Base-by-base conservation (phyloP, 1,140 invertebrate genomes). In the Cecropterus lyciades region DNA sequence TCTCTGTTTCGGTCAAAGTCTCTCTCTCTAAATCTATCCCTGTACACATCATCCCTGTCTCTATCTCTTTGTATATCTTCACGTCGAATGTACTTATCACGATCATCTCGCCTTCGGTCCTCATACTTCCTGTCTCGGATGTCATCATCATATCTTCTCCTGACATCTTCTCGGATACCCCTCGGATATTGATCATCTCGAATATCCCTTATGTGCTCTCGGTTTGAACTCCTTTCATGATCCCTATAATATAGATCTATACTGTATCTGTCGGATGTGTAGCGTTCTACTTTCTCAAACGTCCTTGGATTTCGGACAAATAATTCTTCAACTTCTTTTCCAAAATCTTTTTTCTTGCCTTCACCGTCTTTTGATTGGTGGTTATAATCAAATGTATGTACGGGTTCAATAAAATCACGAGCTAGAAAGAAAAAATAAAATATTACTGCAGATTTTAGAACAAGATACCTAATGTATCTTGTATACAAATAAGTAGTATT, bases 331-430 rank as follows among this genome's bases (percentile, higher is more conserved):
- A 70, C 77, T 77, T 89, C 89, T 66, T 75, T 85, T 64, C 87
- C 85, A 77, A 89, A 89, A 68, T 89, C 82, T 42, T 56, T 84
- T 56, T 78, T 84, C 55, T 77, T 80, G 17, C 53, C 37, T 48
- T 87, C 84, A 45, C 79, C 79, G 72, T 92, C 80, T 66, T 89
- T 93, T 10, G 93, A 93, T 63, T 87, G 88, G 71, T 95, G 94
- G 68, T 93, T 92, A 71, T 95, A 95, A 53, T 95, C 93, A 82
- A 94, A 93, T 48, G 89, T 94, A 80, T 94, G 93, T 1, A 94
- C 89, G 10, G 94, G 93, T 79, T 93, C 93, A 69, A 93, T 87
- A 72, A 93, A 92, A 67, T 91, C 88, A 16, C 87, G 82, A 63
- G 82, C 92, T 93, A 65, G 76, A 92, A 92, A 57, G 11, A 69